Conservation (phyloP, 2,888 invertebrate genomes). For the Rotaria magnacalcarata region DNA sequence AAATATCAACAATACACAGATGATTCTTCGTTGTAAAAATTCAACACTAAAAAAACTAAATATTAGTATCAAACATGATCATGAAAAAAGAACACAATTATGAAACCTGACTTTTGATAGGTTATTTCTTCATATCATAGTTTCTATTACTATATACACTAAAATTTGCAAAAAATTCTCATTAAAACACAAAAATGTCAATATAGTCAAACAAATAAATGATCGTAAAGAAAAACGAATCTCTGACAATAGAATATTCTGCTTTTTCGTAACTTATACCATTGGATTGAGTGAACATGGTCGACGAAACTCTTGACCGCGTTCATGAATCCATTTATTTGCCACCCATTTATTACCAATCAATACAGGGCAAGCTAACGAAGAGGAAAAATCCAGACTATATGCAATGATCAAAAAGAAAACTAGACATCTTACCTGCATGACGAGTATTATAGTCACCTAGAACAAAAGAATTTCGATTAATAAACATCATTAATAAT, state of each 20-base stretch:
- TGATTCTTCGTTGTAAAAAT: not conserved
- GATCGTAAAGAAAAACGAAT: no score
- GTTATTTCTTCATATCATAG: not conserved
- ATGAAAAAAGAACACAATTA: not conserved
- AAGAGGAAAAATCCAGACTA: not conserved
- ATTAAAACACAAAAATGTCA: not conserved
- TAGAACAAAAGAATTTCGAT: not conserved
- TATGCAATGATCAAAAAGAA: not conserved
- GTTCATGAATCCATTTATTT: slow-evolving; percentile 17
- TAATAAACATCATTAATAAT: not conserved
- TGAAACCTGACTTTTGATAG: not conserved
- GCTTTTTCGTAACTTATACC: not conserved
- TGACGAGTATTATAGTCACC: slow-evolving; percentile 82
- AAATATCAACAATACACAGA: not conserved
- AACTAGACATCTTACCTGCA: slow-evolving; percentile 61
- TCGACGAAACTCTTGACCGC: not conserved
- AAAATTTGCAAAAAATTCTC: not conserved
- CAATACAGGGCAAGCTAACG: slow-evolving; percentile 83
- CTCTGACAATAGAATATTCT: no score
- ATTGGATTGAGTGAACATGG: not conserved
- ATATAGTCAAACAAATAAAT: not conserved
- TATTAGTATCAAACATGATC: not conserved
- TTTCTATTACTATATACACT: not conserved
- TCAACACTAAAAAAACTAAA: not conserved
- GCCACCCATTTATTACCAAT: slow-evolving; percentile 64